Evolutionary conservation across 2,888 invertebrate genomes (phyloP).

Genomic region (Phortica okadai): DNA sequence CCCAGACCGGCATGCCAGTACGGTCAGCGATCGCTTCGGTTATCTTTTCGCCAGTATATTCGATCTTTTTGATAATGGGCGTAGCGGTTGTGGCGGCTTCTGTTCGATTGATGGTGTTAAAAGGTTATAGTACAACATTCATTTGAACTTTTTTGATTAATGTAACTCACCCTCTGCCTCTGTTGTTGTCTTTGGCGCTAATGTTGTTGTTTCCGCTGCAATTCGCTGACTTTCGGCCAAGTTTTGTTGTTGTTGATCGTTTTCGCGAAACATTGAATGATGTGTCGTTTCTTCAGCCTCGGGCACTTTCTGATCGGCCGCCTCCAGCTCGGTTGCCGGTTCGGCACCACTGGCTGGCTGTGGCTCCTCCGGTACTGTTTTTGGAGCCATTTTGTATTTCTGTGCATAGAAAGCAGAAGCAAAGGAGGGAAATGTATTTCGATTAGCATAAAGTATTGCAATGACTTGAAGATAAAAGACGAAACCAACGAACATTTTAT

Average conservation of each 20-base stretch:
- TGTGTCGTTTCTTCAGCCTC: constrained; percentile 66
- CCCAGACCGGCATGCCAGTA: constrained; percentile 90
- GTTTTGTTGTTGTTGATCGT: constrained; percentile 56
- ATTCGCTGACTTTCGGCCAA: constrained; percentile 69
- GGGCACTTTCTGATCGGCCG: constrained; percentile 63
- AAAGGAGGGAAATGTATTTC: background rate
- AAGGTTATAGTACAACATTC: background rate
- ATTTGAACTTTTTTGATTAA: background rate
- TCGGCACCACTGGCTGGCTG: constrained; percentile 60
- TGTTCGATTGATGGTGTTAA: constrained; percentile 21
- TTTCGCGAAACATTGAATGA: constrained; percentile 66
- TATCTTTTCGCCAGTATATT: constrained; percentile 77
- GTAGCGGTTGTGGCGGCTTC: constrained; percentile 66
- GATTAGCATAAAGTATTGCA: too few relatives aligned
- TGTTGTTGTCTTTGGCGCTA: constrained; percentile 64
- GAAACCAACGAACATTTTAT: background rate
- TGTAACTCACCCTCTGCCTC: constrained; percentile 67
- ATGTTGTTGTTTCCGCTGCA: constrained; percentile 65
- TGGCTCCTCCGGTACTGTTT: constrained; percentile 68
- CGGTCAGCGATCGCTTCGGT: constrained; percentile 82
- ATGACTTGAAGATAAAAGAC: too few relatives aligned
- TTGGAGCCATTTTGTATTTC: constrained; percentile 74
- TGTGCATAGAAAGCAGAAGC: constrained; percentile 36
- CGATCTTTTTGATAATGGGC: constrained; percentile 72
- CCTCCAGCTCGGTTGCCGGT: constrained; percentile 59